phyloP scores from a whole-genome alignment of 2,797 vertebrate species.

The Coregonus sp. region DNA sequence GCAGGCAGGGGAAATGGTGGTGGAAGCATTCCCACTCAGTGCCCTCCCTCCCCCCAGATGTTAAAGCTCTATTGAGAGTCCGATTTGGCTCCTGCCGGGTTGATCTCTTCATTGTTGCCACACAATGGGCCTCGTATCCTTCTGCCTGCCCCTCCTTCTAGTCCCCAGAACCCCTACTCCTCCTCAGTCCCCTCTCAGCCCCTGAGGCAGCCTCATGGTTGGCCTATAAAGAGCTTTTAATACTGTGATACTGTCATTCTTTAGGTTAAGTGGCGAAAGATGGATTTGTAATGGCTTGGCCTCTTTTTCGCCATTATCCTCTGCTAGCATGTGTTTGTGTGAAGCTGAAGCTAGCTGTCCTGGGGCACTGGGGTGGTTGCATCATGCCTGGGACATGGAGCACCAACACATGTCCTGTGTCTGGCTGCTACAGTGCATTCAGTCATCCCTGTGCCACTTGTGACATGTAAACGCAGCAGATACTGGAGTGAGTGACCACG shows the following conservation, averaged over 20 bases:
- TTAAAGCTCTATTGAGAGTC: slow-evolving; percentile 76
- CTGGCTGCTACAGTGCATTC: not conserved
- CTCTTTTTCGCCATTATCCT: not conserved
- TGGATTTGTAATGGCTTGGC: not conserved
- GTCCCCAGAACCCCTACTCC: slow-evolving; percentile 38
- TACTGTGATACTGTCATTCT: not conserved
- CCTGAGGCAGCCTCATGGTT: slow-evolving; percentile 24
- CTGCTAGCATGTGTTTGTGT: slow-evolving; percentile 7
- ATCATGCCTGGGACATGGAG: slow-evolving; percentile 31
- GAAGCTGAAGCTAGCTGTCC: too few relatives aligned
- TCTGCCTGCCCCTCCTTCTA: slow-evolving; percentile 53
- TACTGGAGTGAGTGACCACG: not conserved
- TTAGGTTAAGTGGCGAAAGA: not conserved
- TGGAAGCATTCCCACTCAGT: slow-evolving; percentile 24
- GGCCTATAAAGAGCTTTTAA: slow-evolving; percentile 4
- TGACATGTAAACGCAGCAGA: not conserved
- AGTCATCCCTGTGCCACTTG: not conserved
- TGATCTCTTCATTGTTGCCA: slow-evolving; percentile 75
- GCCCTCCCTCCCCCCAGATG: slow-evolving; percentile 72
- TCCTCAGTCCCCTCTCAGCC: slow-evolving; percentile 25
- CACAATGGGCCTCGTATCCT: slow-evolving; percentile 77
- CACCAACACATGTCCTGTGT: not conserved
- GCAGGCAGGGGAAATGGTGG: not conserved
- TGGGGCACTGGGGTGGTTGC: slow-evolving; percentile 35
- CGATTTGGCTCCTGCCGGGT: slow-evolving; percentile 71